These are phyloP conservation scores for Otolemur garnettii DNA, from an alignment of 2,113 vertebrate genomes.

Conservation along the genomic window DNA sequence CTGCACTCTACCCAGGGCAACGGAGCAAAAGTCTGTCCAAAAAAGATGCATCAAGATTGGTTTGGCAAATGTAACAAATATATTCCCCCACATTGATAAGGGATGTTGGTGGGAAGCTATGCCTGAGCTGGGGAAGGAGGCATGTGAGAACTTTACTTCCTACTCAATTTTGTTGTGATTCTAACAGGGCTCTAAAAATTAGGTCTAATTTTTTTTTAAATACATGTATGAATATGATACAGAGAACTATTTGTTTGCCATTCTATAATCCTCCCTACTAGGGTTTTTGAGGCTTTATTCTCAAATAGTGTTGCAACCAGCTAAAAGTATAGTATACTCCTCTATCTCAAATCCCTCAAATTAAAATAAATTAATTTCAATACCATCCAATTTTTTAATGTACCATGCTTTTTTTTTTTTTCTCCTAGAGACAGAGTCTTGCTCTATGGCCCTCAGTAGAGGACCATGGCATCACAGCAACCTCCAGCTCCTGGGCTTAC, in stretches of 20 bases:
- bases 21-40: no score
- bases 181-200: slow-evolving; percentile 35
- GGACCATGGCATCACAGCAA: no score
- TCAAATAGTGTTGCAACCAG: slow-evolving; percentile 14
- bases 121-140: background rate
- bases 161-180: background rate
- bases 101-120: background rate
- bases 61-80: background rate
- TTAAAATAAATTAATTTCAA: slow-evolving; percentile 43
- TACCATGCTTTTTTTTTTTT: background rate
- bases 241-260: background rate
- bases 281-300: background rate
- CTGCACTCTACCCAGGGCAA: no score
- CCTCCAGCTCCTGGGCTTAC: no score
- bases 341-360: background rate
- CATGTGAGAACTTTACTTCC: background rate
- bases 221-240: slow-evolving; percentile 15
- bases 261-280: background rate
- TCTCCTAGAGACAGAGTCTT: no score
- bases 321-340: background rate
- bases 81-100: background rate
- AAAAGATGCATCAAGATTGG: background rate
- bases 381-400: slow-evolving; percentile 28
- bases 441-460: no score
- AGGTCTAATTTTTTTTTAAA: background rate